Percentiles rank a stretch among this genome's conserved stretches.
These are phyloP conservation scores for Bombus haemorrhoidalis DNA, from an alignment of 1,140 invertebrate genomes.

Conservation along the genomic window DNA sequence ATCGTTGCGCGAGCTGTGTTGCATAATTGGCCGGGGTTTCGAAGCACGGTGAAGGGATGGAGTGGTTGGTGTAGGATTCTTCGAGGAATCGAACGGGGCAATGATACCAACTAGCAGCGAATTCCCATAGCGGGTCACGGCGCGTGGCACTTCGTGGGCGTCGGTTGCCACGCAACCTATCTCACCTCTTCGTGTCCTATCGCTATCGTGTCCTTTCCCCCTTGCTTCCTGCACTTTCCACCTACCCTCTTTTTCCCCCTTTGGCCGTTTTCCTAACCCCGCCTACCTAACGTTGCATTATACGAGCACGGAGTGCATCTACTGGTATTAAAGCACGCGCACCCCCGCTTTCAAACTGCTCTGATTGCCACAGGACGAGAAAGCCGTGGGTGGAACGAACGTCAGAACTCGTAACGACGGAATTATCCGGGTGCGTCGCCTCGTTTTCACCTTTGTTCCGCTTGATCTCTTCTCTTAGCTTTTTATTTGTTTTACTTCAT, in stretches of 20 bases:
- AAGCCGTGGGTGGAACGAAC: conserved; percentile 25
- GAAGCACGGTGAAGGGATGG: not conserved
- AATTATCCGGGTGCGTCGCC: not conserved
- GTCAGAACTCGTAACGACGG: conserved; percentile 14
- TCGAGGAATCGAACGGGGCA: not conserved
- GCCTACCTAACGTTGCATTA: conserved; percentile 13
- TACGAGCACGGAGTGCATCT: conserved; percentile 24
- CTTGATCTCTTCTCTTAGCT: no score
- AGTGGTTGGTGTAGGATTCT: not conserved
- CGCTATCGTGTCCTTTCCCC: conserved; percentile 68
- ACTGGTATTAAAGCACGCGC: conserved; percentile 29
- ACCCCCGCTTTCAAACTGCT: not conserved
- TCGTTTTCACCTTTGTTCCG: no score
- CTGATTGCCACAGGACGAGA: conserved; percentile 14
- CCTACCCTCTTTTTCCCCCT: not conserved
- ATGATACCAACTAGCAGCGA: not conserved
- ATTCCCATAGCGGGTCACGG: conserved; percentile 38
- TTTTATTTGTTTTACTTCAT: no score
- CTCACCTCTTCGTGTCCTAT: conserved; percentile 54
- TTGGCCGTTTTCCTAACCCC: not conserved
- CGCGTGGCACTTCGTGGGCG: conserved; percentile 76
- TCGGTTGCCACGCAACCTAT: conserved; percentile 76
- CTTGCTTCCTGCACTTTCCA: conserved; percentile 16
- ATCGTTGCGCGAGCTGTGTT: not conserved
- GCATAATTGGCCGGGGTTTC: conserved; percentile 28